phyloP scores from a whole-genome alignment of 2,888 invertebrate genomes.

The Patella caerulea region DNA sequence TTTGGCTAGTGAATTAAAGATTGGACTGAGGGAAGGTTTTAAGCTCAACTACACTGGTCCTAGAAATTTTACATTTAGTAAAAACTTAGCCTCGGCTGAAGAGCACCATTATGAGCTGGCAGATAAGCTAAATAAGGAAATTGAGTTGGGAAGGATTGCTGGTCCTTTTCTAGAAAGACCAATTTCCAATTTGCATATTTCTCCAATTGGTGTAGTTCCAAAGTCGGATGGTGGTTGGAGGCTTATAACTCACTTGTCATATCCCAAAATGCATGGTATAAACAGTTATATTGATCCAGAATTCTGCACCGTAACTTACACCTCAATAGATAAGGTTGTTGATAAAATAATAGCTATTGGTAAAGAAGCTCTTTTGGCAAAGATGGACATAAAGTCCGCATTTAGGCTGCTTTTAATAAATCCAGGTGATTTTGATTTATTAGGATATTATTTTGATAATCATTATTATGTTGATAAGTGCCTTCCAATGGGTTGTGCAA shows the following conservation, averaged over 20 bases:
- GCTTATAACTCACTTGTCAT: slow-evolving; percentile 31
- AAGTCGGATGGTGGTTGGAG: slow-evolving; percentile 9
- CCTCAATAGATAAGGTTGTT: slow-evolving; percentile 29
- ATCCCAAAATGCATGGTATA: slow-evolving; percentile 20
- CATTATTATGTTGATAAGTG: slow-evolving; percentile 27
- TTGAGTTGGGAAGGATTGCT: not conserved
- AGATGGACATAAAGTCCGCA: slow-evolving; percentile 35
- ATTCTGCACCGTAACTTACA: slow-evolving; percentile 28
- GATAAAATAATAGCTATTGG: slow-evolving; percentile 25
- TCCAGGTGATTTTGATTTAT: slow-evolving; percentile 31
- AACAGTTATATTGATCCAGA: slow-evolving; percentile 27
- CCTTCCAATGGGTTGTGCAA: no score
- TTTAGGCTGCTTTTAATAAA: slow-evolving; percentile 32
- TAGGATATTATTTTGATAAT: slow-evolving; percentile 28
- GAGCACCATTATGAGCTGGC: not conserved
- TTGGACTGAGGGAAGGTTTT: no score
- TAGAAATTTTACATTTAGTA: no score
- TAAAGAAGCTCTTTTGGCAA: slow-evolving; percentile 23
- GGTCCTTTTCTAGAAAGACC: not conserved
- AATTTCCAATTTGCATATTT: not conserved
- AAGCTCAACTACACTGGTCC: no score
- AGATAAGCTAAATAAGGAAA: not conserved
- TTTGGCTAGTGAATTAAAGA: no score
- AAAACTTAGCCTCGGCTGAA: no score
- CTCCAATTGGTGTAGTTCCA: not conserved